A percentile compares a stretch with the other conserved stretches of the same genome.
These are phyloP conservation scores for Drosophila pegasa DNA, from an alignment of 2,888 invertebrate species.

Conservation along the genomic window DNA sequence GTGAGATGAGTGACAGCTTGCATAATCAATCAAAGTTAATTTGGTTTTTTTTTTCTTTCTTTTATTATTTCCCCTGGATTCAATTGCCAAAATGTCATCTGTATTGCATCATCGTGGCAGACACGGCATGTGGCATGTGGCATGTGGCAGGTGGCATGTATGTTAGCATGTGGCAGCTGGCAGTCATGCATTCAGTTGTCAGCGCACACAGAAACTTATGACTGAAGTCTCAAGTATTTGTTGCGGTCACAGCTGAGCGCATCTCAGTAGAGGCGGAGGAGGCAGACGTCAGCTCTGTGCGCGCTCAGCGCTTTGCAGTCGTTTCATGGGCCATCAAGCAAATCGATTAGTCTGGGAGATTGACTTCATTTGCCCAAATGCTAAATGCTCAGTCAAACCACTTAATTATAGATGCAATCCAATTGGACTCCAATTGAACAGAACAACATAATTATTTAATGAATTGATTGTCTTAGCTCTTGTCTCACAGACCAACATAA, in stretches of 20 bases:
- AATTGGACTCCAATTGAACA: not conserved
- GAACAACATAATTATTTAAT: not conserved
- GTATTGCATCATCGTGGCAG: conserved; percentile 58
- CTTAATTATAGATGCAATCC: conserved; percentile 13
- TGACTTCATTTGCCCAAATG: conserved; percentile 16
- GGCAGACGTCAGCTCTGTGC: not conserved
- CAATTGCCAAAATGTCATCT: conserved; percentile 51
- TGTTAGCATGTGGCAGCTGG: conserved; percentile 17
- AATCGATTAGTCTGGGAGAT: conserved; percentile 30
- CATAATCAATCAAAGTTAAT: conserved; percentile 16
- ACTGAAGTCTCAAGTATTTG: conserved; percentile 23
- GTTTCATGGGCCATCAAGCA: conserved; percentile 57
- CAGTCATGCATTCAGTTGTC: conserved; percentile 57
- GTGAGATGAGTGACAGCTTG: conserved; percentile 10
- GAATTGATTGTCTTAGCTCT: conserved; percentile 6
- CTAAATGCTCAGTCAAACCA: conserved; percentile 5
- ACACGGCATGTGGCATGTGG: conserved; percentile 27
- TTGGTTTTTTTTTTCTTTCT: conserved; percentile 9
- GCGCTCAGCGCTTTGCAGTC: conserved; percentile 37
- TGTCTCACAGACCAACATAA: not conserved
- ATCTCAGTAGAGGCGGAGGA: conserved; percentile 4
- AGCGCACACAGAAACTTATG: conserved; percentile 32
- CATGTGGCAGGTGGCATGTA: conserved; percentile 24
- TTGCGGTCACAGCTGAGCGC: conserved; percentile 42
- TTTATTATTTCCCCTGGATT: conserved; percentile 35